Percentiles rank a stretch among this genome's conserved stretches.
phyloP scores from a whole-genome alignment of 2,888 invertebrate genomes.

The Euplexia lucipara region DNA sequence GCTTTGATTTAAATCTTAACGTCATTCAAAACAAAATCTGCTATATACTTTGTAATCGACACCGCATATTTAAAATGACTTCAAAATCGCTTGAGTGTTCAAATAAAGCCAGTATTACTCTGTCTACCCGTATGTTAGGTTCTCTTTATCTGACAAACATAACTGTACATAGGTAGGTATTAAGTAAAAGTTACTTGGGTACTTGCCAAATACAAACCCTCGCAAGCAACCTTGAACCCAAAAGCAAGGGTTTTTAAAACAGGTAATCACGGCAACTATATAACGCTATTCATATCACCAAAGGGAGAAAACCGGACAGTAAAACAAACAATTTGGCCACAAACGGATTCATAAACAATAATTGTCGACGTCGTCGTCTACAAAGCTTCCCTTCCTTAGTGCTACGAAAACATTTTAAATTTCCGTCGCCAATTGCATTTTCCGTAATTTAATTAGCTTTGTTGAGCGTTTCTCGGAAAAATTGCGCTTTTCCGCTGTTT shows the following conservation, averaged over 20 bases:
- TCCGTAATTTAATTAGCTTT: slow-evolving; percentile 52
- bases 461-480: slow-evolving; percentile 36
- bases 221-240: background rate
- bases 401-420: slow-evolving; percentile 39
- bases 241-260: background rate
- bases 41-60: too few species aligned
- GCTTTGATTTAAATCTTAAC: too few species aligned
- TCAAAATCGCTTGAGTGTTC: too few species aligned
- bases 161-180: too few species aligned
- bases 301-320: slow-evolving; percentile 1
- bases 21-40: too few species aligned
- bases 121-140: too few species aligned
- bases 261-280: background rate
- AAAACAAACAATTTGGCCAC: slow-evolving; percentile 11
- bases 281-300: slow-evolving; percentile 8
- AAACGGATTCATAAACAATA: slow-evolving; percentile 32
- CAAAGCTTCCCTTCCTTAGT: slow-evolving; percentile 8
- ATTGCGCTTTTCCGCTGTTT: slow-evolving; percentile 17
- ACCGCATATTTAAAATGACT: too few species aligned
- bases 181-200: too few species aligned
- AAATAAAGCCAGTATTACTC: too few species aligned
- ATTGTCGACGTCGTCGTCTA: slow-evolving; percentile 19
- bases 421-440: slow-evolving; percentile 50
- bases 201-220: background rate
- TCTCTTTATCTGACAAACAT: too few species aligned